A percentile compares a stretch with the other conserved stretches of the same genome.
phyloP scores from a whole-genome alignment of 2,888 invertebrate species.

The Formica aserva region DNA sequence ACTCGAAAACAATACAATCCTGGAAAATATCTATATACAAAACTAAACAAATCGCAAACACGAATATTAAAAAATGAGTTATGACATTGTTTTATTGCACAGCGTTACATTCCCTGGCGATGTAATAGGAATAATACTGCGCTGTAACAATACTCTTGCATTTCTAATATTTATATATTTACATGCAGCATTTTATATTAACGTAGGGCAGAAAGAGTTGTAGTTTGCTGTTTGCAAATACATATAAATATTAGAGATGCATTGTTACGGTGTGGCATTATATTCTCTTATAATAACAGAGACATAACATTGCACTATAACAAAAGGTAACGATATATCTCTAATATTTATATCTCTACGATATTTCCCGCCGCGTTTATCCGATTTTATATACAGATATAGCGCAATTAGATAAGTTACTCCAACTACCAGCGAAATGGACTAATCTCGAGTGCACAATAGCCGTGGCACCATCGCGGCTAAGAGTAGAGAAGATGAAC shows the following conservation, averaged over 20 bases:
- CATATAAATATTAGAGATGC: constrained; percentile 8
- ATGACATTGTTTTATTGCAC: neutral
- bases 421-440: constrained; percentile 68
- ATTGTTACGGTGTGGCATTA: neutral
- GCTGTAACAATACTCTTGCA: constrained; percentile 6
- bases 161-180: constrained; percentile 17
- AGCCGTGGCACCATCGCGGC: constrained; percentile 61
- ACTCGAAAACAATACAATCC: neutral
- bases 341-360: constrained; percentile 1
- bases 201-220: neutral
- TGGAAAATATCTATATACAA: neutral
- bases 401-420: constrained; percentile 70
- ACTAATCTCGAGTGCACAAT: constrained; percentile 72
- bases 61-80: constrained; percentile 4
- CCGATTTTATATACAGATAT: constrained; percentile 48
- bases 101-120: neutral
- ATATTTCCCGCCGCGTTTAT: constrained; percentile 64
- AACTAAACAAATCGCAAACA: neutral
- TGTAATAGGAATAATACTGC: neutral
- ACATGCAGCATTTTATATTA: neutral
- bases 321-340: neutral
- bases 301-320: neutral
- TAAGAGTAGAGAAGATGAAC: constrained; percentile 30
- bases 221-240: neutral
- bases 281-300: neutral